Percentiles rank a stretch among this genome's conserved stretches.
These are phyloP conservation scores for Pseudorectes ferrugineus DNA, from an alignment of 2,113 vertebrate species.

Conservation along the genomic window DNA sequence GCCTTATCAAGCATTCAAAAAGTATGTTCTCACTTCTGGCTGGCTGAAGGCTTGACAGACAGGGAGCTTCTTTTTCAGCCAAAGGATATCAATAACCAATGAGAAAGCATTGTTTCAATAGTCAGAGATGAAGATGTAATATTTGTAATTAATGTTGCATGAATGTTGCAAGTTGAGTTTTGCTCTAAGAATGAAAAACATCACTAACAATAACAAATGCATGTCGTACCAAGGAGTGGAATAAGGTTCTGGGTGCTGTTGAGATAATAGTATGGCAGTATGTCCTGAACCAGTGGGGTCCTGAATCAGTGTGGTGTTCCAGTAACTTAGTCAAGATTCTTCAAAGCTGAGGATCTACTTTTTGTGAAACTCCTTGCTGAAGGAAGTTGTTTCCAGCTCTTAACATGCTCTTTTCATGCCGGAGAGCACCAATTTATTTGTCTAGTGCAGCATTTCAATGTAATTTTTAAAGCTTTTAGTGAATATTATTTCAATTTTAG, in stretches of 20 bases:
- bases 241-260: neutral
- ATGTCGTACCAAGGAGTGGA: neutral
- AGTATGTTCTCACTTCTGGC: neutral
- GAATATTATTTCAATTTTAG: neutral
- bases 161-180: neutral
- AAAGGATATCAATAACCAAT: neutral
- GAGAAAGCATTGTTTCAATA: neutral
- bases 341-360: neutral
- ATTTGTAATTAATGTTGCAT: neutral
- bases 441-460: neutral
- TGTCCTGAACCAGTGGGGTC: neutral
- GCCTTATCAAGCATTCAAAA: neutral
- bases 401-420: neutral
- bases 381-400: neutral
- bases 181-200: neutral
- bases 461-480: neutral
- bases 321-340: neutral
- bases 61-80: neutral
- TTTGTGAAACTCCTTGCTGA: neutral
- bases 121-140: neutral
- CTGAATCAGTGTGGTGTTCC: neutral
- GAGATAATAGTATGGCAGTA: neutral
- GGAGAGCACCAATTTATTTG: neutral
- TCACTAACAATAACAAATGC: neutral
- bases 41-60: neutral